Evolutionary conservation across 2,113 vertebrate species (phyloP), one percentile per base, ranked within the genome.

Genomic region (Leuciscus idus): DNA sequence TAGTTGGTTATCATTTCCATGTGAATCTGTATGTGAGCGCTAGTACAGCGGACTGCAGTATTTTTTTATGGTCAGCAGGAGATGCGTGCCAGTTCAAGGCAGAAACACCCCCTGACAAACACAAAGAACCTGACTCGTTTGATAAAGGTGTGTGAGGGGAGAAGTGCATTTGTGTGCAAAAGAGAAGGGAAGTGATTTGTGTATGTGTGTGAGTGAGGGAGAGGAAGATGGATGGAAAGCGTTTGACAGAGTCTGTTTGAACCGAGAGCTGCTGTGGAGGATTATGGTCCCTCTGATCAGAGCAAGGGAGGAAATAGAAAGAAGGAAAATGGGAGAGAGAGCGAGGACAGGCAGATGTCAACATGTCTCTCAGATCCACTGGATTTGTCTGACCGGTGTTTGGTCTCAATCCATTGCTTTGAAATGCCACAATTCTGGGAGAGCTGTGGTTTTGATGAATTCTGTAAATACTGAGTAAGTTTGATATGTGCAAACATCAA

Each of bases 301-400:
- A 89, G 85, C 87, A 55, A 79, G 81, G 81, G 83, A 88, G 84
- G 77, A 83, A 75, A 85, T 64, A 62, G 62, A 87, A 70, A 64
- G 61, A 85, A n/a, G 77, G 64, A 80, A 76, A 79, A 83, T 2
- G 30, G 86, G 81, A 62, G 55, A 80, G 87, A 88, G 75, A 74
- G 88, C 13, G 23, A 84, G 81, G 81, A 55, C 81, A 70, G 92
- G 87, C 93, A 94, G 93, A 93, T 92, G 91, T 93, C 91, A 91
- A 88, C 76, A 85, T 92, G 91, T 90, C 85, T 91, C 88, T 92
- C 87, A 91, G 90, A 92, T 92, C 90, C 89, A 89, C 76, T 87
- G 90, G 89, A 90, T 91, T 90, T 89, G 84, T 84, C 76, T 88
- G 89, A 82, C 84, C 87, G 50, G 88, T 91, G 91, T 89, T 75